Evolutionary conservation across 2,113 vertebrate species (phyloP), one percentile per base, ranked within the genome.

Genomic region (Notarius quadriscutis): DNA sequence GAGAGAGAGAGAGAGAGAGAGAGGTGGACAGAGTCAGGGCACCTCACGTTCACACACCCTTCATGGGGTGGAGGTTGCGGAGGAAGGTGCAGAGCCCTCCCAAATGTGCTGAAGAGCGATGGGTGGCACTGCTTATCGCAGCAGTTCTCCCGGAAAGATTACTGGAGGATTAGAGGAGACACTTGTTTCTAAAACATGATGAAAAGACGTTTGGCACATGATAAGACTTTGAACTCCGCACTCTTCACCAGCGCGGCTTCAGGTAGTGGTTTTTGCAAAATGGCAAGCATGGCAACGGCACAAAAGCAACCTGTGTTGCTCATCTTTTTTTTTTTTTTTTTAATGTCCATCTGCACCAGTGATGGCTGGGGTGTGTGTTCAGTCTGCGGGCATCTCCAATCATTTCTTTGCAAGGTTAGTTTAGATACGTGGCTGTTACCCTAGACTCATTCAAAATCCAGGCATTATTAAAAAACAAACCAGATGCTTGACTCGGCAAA

Each of bases 111-210:
- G 93, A 94, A 94, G 92, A 95, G 93, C 93, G 91, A 94, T 95
- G 95, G 95, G 95, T 95, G 95, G 95, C 93, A 89, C 86, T 90
- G 77, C 93, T 95, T 96, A 96, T 96, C 95, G 87, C 84, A 92
- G 89, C 91, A 93, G 94, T 95, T 95, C 94, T 95, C 94, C 94
- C 94, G 94, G 91, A 95, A 94, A 95, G 95, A 96, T 96, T 96
- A 96, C 93, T 94, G 93, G 92, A 93, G 95, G 95, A 95, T 96
- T 95, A 95, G 93, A 92, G 93, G 92, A 90, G 93, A 95, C 91
- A 94, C 94, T 95, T 96, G 95, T 96, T 96, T 95, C 95, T 95
- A 95, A 95, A 95, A 95, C 95, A 96, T 95, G 95, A 96, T 95
- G 95, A 96, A 95, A 95, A 95, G 94, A 94, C 94, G 92, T 93